phyloP scores from a whole-genome alignment of 2,888 invertebrate species.

The Oxyteleia sp. region DNA sequence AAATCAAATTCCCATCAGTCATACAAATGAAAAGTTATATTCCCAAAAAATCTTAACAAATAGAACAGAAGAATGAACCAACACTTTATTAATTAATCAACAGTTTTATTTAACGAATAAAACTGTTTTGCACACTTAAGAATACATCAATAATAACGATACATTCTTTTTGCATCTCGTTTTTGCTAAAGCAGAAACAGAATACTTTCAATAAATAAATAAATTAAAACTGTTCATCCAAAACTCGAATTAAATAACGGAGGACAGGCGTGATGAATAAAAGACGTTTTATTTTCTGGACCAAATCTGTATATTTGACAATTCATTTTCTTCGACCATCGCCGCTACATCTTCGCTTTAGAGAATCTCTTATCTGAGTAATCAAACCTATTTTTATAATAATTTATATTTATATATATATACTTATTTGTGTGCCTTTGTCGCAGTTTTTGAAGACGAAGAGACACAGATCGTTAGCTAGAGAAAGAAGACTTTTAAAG shows the following conservation, averaged over 20 bases:
- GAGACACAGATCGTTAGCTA: conserved; percentile 54
- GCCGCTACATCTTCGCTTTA: conserved; percentile 51
- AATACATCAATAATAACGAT: no score
- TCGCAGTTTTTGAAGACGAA: conserved; percentile 56
- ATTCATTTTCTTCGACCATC: conserved; percentile 55
- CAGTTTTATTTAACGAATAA: no score
- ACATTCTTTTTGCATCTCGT: no score
- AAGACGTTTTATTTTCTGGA: conserved; percentile 24
- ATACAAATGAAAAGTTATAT: no score
- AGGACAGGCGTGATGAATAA: neutral
- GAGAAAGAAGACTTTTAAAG: conserved; percentile 66
- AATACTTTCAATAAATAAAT: no score
- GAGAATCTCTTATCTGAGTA: conserved; percentile 55
- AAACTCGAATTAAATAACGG: neutral
- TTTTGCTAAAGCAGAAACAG: no score
- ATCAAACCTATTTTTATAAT: conserved; percentile 52
- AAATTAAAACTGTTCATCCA: no score
- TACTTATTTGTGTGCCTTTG: conserved; percentile 43
- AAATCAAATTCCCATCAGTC: no score
- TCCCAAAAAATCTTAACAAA: no score
- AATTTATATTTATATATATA: conserved; percentile 34
- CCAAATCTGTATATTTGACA: conserved; percentile 63
- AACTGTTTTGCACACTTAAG: no score
- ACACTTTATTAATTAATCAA: no score
- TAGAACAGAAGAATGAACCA: no score